phyloP scores from a whole-genome alignment of 2,113 vertebrate species.

The Protobothrops flavoviridis region DNA sequence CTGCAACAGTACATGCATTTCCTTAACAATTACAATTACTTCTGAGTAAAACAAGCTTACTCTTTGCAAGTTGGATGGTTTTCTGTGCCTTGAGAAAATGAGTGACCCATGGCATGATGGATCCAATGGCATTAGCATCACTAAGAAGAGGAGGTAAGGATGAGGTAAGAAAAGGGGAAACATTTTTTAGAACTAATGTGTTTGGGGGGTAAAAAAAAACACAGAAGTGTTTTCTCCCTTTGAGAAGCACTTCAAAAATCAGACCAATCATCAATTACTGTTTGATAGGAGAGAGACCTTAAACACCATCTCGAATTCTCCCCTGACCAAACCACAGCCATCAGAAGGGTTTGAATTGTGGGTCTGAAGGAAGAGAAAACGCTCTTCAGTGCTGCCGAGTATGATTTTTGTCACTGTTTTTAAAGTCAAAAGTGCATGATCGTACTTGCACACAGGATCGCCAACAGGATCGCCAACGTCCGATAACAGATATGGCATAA shows the following conservation, averaged over 20 bases:
- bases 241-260: not conserved
- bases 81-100: not conserved
- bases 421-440: not conserved
- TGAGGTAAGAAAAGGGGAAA: not conserved
- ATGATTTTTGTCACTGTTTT: too few species aligned
- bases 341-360: not conserved
- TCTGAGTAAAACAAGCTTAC: not conserved
- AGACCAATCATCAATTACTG: not conserved
- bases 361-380: not conserved
- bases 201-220: fast-evolving
- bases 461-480: too few species aligned
- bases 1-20: not conserved
- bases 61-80: not conserved
- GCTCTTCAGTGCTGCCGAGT: not conserved
- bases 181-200: not conserved
- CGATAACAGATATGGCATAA: too few species aligned
- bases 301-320: not conserved
- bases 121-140: fast-evolving
- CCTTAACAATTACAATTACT: not conserved
- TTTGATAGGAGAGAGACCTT: not conserved
- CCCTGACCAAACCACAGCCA: not conserved
- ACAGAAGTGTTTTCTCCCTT: not conserved
- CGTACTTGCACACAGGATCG: not conserved
- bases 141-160: not conserved
- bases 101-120: fast-evolving